Evolutionary conservation across 1,140 invertebrate species (phyloP), one percentile per base, ranked within the genome.

Genomic region (Eurosta solidaginis): DNA sequence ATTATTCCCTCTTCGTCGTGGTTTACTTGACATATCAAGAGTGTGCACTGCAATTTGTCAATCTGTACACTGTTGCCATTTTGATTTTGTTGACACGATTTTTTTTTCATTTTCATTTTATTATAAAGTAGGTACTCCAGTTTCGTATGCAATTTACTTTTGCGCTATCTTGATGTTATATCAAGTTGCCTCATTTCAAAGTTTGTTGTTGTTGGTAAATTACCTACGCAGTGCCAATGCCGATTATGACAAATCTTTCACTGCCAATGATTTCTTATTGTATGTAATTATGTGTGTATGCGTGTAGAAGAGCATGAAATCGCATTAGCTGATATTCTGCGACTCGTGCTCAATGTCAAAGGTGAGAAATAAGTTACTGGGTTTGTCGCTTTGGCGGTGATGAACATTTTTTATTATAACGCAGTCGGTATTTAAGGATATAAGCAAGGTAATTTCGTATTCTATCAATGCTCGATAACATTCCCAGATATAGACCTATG

Each of bases 21-120:
- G 59, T 68, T 68, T 40, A 68, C 17, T 68, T 68, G 59, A 40
- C 59, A 68, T 68, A 68, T 68, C 40, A 68, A 68, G 59, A 40
- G 59, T 68, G 33, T 68, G 59, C 59, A 40, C 59, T 68, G 59
- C 59, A 68, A 68, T 68, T 68, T 68, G 59, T 68, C 59, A 68
- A 68, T 40, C 59, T 68, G n/a, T 68, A 9, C 33, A 40, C 33
- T 40, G 36, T 40, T 33, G 36, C n/a, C 29, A 9, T 33, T n/a
- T n/a, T 68, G 59, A 68, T 68, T 68, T 68, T 20, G 59, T 40
- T 68, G 59, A 29, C 59, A 68, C 36, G 33, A 40, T 68, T 68
- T 68, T 68, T 17, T n/a, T 22, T 12, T 68, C 22, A 1, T n/a
- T n/a, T 68, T 68, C 17, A 14, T 68, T 68, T 42, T 40, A 10